Evolutionary conservation across 2,113 vertebrate species (phyloP).

Genomic region (Pelecanoides urinatrix): DNA sequence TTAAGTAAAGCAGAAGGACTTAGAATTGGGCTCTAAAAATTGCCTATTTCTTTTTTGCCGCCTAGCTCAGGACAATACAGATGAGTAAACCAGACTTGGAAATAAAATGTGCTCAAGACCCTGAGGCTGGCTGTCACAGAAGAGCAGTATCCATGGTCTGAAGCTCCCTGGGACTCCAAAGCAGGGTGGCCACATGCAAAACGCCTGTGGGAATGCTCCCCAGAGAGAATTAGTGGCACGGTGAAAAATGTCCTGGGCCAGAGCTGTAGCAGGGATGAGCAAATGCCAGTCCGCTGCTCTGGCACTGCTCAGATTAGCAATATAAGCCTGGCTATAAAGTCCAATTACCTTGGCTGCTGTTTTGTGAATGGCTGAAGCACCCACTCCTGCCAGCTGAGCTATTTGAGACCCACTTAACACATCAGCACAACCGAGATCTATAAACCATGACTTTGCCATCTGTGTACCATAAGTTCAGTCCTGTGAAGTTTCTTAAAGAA

Average conservation of each 20-base stretch:
- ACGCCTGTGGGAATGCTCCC: accelerated
- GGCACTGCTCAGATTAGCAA: background rate
- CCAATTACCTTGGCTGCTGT: background rate
- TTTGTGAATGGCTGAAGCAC: background rate
- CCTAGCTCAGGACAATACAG: background rate
- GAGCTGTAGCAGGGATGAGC: background rate
- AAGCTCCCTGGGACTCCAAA: background rate
- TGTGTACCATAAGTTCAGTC: background rate
- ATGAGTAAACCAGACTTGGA: background rate
- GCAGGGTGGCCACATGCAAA: background rate
- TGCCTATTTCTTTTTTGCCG: background rate
- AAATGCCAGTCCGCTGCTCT: background rate
- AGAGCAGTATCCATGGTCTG: background rate
- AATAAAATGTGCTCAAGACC: background rate
- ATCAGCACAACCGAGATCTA: background rate
- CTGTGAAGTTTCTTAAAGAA: background rate
- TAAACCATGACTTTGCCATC: background rate
- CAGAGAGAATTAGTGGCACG: background rate
- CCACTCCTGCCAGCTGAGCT: background rate
- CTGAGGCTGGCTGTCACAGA: background rate
- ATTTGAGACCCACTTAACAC: background rate
- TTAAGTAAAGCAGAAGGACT: background rate
- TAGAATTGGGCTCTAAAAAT: background rate
- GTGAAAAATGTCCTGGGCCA: background rate
- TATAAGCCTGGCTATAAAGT: background rate